Evolutionary conservation across 2,113 vertebrate species (phyloP).

Genomic region (Salminus brasiliensis): DNA sequence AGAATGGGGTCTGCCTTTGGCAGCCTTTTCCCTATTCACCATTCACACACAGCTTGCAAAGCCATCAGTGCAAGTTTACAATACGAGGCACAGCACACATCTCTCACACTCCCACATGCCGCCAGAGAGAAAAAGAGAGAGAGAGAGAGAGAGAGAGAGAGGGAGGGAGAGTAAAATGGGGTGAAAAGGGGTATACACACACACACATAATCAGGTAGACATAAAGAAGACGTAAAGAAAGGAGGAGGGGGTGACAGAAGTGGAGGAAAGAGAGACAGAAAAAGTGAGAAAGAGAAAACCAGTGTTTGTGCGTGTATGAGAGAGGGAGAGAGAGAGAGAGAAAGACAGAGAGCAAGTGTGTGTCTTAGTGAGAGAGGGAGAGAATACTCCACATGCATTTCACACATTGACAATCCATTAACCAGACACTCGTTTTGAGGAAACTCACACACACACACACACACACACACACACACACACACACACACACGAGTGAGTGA

Average conservation of each 20-base stretch:
- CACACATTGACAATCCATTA: conserved; percentile 1
- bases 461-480: conserved; percentile 15
- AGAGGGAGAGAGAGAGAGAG: neutral
- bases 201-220: no score
- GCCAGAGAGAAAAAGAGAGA: neutral
- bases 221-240: neutral
- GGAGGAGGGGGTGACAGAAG: no score
- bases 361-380: neutral
- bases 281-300: neutral
- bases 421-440: neutral
- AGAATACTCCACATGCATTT: neutral
- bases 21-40: conserved; percentile 33
- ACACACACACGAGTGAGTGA: conserved; percentile 9
- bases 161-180: neutral
- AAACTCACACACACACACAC: conserved; percentile 19
- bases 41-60: conserved; percentile 21
- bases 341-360: neutral
- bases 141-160: neutral
- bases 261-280: neutral
- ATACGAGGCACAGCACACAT: neutral
- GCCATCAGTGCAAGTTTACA: conserved; percentile 16
- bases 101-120: neutral
- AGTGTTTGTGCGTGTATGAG: neutral
- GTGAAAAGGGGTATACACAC: no score
- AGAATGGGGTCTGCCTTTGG: conserved; percentile 17